Evolutionary conservation across 2,113 vertebrate species (phyloP).

Genomic region (Alces alces): DNA sequence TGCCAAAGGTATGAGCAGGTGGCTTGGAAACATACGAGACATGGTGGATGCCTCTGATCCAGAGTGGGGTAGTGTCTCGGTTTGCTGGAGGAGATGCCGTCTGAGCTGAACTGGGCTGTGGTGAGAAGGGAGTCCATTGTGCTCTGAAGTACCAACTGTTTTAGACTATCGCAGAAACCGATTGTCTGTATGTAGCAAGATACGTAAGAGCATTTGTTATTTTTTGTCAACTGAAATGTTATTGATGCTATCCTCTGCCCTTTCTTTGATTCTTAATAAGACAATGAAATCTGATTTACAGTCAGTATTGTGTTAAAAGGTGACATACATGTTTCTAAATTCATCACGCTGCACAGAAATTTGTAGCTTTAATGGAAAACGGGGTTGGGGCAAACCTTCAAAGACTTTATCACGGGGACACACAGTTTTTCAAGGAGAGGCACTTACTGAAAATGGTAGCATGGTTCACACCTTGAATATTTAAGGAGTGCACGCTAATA

Average conservation of each 20-base stretch:
- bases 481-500: neutral
- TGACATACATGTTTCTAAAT: conserved; percentile 3
- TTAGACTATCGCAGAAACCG: neutral
- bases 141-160: neutral
- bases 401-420: neutral
- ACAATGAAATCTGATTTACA: conserved; percentile 31
- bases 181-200: neutral
- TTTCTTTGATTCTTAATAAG: conserved; percentile 42
- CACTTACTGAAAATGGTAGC: neutral
- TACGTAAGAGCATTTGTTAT: neutral
- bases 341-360: neutral
- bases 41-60: accelerated
- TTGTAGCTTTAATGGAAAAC: neutral
- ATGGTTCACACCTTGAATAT: neutral
- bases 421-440: neutral
- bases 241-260: conserved; percentile 20
- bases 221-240: conserved; percentile 7
- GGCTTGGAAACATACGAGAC: neutral
- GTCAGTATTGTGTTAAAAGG: neutral
- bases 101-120: neutral
- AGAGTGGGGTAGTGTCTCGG: neutral
- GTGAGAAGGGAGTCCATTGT: neutral
- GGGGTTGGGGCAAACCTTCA: neutral
- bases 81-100: neutral
- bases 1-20: neutral